Conservation (phyloP, 2,797 vertebrate genomes). For the Oryzias sinensis region DNA sequence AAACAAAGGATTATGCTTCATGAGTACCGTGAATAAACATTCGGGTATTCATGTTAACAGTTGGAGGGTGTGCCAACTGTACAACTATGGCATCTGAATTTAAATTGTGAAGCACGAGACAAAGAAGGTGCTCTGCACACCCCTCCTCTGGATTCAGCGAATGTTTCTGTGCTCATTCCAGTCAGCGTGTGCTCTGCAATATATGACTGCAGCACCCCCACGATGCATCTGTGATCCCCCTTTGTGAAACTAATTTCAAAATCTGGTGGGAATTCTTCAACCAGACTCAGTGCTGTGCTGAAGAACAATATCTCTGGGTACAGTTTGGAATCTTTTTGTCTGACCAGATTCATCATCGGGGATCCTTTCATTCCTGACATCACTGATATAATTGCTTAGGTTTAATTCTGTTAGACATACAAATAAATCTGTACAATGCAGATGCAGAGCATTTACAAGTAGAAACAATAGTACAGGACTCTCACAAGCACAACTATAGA, state of each 20-base stretch:
- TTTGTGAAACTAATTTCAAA: conserved; percentile 10
- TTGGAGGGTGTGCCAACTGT: conserved; percentile 46
- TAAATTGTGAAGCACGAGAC: conserved; percentile 29
- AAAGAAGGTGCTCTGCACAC: not conserved
- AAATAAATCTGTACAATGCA: conserved; percentile 8
- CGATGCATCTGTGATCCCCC: conserved; percentile 20
- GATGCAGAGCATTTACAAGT: not conserved
- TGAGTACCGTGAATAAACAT: conserved; percentile 55
- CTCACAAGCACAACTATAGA: conserved; percentile 4
- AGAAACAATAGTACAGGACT: conserved; percentile 2
- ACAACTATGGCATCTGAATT: conserved; percentile 31
- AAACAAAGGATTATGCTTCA: conserved; percentile 62
- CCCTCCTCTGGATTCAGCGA: conserved; percentile 1
- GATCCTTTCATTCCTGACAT: conserved; percentile 3
- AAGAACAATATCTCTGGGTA: not conserved
- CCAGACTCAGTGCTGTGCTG: conserved; percentile 3
- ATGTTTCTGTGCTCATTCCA: conserved; percentile 5
- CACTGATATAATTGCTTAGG: conserved; percentile 3
- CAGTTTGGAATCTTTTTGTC: not conserved
- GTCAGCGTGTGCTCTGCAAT: not conserved
- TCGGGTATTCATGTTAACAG: conserved; percentile 38
- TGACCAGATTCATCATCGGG: not conserved
- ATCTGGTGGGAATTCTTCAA: conserved; percentile 11
- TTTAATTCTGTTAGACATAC: not conserved
- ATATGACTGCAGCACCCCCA: conserved; percentile 4